phyloP scores from a whole-genome alignment of 2,113 vertebrate species.

The Hirundichthys speculiger region DNA sequence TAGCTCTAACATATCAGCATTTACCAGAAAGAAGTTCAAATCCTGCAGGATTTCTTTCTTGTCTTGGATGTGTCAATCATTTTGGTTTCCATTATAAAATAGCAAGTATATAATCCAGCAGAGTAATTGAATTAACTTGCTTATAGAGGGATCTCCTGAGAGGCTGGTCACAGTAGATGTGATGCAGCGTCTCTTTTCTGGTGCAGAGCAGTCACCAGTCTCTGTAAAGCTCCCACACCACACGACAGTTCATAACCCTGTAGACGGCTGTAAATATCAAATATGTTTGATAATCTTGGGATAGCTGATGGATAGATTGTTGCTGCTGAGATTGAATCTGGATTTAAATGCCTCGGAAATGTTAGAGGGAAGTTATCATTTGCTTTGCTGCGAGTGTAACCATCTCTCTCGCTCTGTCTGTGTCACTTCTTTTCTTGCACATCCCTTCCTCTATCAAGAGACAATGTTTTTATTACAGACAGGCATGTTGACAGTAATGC shows the following conservation, averaged over 20 bases:
- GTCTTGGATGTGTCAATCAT: too few species aligned
- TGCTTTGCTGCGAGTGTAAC: background rate
- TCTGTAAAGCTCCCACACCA: constrained; percentile 14
- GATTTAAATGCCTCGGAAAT: constrained; percentile 56
- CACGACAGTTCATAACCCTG: constrained; percentile 38
- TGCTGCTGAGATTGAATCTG: constrained; percentile 47
- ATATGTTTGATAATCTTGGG: constrained; percentile 41
- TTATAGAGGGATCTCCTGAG: too few species aligned
- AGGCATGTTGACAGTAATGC: background rate
- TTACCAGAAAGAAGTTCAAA: too few species aligned
- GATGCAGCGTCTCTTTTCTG: constrained; percentile 9
- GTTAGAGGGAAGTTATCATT: constrained; percentile 35
- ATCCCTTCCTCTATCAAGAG: background rate
- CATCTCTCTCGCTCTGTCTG: background rate
- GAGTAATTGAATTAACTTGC: too few species aligned
- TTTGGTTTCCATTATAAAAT: too few species aligned
- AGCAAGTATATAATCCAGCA: too few species aligned
- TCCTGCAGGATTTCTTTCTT: too few species aligned
- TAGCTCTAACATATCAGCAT: too few species aligned
- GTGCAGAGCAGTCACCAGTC: background rate
- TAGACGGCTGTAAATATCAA: constrained; percentile 48
- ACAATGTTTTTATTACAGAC: background rate
- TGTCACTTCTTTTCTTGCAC: background rate
- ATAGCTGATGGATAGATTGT: constrained; percentile 11
- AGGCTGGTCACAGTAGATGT: background rate